These are phyloP conservation scores for Corydoras maculifer DNA, from an alignment of 2,113 vertebrate species.

Conservation along the genomic window DNA sequence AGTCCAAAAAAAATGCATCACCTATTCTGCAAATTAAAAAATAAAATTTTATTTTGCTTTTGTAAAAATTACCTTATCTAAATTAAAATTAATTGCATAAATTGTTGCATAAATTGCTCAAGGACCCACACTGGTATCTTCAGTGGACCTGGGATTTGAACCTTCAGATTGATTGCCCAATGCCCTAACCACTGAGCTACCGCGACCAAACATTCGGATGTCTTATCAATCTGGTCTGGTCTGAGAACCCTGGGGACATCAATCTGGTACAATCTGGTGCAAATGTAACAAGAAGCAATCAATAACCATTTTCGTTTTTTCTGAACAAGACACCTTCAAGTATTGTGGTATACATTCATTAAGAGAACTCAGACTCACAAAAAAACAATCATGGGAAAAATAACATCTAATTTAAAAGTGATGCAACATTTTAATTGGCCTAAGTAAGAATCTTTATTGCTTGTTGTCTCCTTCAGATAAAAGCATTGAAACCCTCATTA, in stretches of 20 bases:
- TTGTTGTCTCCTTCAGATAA: slow-evolving; percentile 39
- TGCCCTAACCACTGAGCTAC: too few relatives aligned
- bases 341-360: slow-evolving; percentile 59
- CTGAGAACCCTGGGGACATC: not conserved
- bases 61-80: too few relatives aligned
- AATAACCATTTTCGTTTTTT: slow-evolving; percentile 57
- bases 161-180: too few relatives aligned
- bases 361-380: slow-evolving; percentile 61
- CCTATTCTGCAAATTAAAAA: too few relatives aligned
- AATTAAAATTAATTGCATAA: too few relatives aligned
- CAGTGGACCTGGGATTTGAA: too few relatives aligned
- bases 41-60: too few relatives aligned
- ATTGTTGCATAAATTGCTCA: too few relatives aligned
- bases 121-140: too few relatives aligned
- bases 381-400: slow-evolving; percentile 55
- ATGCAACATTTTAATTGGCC: slow-evolving; percentile 63
- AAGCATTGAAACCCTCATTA: slow-evolving; percentile 53
- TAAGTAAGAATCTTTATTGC: slow-evolving; percentile 56
- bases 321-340: slow-evolving; percentile 52
- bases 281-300: slow-evolving; percentile 54
- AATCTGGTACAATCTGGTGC: slow-evolving; percentile 10
- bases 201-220: too few relatives aligned
- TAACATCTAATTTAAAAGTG: slow-evolving; percentile 57
- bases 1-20: too few relatives aligned
- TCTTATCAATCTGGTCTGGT: too few relatives aligned